Evolutionary conservation across 2,113 vertebrate genomes (phyloP).

Genomic region (Syngnathoides biaculeatus): DNA sequence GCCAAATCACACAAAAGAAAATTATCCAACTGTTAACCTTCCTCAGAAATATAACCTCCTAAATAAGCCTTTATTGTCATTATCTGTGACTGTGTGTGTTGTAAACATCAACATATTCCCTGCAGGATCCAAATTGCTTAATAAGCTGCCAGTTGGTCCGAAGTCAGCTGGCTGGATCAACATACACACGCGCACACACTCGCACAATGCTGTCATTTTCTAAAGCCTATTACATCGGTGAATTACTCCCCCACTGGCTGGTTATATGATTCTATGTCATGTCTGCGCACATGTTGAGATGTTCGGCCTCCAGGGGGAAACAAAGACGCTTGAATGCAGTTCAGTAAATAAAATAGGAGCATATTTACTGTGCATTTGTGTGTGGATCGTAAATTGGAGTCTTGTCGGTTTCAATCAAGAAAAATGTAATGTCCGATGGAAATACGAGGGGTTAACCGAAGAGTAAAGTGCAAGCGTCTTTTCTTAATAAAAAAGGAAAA

Average conservation of each 20-base stretch:
- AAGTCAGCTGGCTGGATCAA: slow-evolving; percentile 60
- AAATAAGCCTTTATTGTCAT: slow-evolving; percentile 9
- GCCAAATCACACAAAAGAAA: slow-evolving; percentile 5
- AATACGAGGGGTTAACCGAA: neutral
- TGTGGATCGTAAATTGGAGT: neutral
- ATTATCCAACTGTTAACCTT: slow-evolving; percentile 11
- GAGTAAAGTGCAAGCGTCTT: neutral
- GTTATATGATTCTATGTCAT: slow-evolving; percentile 5
- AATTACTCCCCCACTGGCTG: slow-evolving; percentile 43
- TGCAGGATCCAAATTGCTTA: slow-evolving; percentile 83
- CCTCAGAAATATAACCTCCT: slow-evolving; percentile 5
- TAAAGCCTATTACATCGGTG: slow-evolving; percentile 81
- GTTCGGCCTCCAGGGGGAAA: slow-evolving; percentile 1
- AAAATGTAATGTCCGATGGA: neutral
- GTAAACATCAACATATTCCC: slow-evolving; percentile 64
- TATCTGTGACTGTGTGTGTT: slow-evolving; percentile 32
- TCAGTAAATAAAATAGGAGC: neutral
- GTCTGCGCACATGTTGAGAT: slow-evolving; percentile 2
- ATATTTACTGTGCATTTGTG: neutral
- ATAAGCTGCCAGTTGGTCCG: slow-evolving; percentile 81
- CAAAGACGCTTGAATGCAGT: slow-evolving; percentile 4
- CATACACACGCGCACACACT: slow-evolving; percentile 15
- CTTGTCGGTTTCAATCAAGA: neutral
- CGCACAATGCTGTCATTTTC: slow-evolving; percentile 68
- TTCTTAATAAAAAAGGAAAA: neutral